Evolutionary conservation across 2,888 invertebrate species (phyloP).

Genomic region (Laothoe populi): DNA sequence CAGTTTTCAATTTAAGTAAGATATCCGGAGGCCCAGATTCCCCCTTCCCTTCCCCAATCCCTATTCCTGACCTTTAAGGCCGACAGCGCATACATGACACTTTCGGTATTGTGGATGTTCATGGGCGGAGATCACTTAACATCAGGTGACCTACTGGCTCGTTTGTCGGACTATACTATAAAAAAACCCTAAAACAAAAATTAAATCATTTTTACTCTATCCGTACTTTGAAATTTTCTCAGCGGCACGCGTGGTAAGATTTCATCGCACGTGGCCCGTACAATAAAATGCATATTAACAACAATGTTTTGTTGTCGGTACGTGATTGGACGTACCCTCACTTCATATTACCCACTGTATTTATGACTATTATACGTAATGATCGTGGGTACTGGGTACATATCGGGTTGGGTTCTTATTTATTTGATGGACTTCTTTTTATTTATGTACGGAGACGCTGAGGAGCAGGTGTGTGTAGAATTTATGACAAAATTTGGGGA

Average conservation of each 20-base stretch:
- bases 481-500: background rate
- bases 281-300: slow-evolving; percentile 84
- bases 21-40: too few species aligned
- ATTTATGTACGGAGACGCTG: background rate
- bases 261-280: slow-evolving; percentile 31
- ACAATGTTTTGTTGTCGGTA: slow-evolving; percentile 75
- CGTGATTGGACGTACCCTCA: slow-evolving; percentile 66
- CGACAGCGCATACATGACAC: too few species aligned
- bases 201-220: slow-evolving; percentile 43
- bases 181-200: background rate
- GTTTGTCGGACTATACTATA: too few species aligned
- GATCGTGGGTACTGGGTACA: slow-evolving; percentile 1
- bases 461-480: background rate
- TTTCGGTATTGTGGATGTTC: too few species aligned
- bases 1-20: too few species aligned
- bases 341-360: background rate
- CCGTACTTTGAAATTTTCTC: slow-evolving; percentile 53
- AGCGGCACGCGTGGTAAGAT: slow-evolving; percentile 31
- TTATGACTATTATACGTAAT: background rate
- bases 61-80: too few species aligned
- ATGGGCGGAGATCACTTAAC: too few species aligned
- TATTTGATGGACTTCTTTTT: background rate
- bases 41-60: too few species aligned
- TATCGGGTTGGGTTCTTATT: background rate
- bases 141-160: too few species aligned